Conservation (phyloP, 1,140 invertebrate genomes). For the Ditylenchus dipsaci region DNA sequence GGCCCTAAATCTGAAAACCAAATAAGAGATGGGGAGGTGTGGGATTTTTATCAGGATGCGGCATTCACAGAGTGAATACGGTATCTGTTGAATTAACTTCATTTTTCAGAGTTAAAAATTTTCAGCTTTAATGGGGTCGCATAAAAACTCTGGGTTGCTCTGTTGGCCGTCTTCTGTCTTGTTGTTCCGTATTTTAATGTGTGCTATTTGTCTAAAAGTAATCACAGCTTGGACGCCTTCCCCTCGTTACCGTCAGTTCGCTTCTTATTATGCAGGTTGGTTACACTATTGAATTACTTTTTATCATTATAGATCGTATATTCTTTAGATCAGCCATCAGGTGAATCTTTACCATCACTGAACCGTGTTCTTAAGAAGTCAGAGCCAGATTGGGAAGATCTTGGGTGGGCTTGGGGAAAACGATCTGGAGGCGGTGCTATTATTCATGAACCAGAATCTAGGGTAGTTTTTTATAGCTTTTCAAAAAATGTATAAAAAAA, state of each 20-base stretch:
- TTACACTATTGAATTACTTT: background rate
- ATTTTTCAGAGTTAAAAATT: too few species aligned
- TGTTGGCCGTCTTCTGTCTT: background rate
- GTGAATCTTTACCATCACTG: background rate
- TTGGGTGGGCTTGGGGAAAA: slow-evolving; percentile 37
- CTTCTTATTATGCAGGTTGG: background rate
- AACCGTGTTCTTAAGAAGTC: slow-evolving; percentile 14
- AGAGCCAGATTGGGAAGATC: slow-evolving; percentile 32
- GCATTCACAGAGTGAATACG: too few species aligned
- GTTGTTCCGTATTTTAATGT: background rate
- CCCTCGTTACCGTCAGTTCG: background rate
- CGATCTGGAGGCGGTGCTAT: slow-evolving; percentile 12
- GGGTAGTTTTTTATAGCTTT: too few species aligned
- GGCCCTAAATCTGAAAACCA: too few species aligned
- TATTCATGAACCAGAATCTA: too few species aligned
- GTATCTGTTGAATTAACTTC: too few species aligned
- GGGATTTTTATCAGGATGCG: too few species aligned
- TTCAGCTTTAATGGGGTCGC: too few species aligned
- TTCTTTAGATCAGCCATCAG: background rate
- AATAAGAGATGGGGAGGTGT: too few species aligned
- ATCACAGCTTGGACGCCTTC: background rate
- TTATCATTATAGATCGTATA: too few species aligned
- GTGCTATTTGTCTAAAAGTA: background rate
- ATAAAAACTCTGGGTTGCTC: background rate
- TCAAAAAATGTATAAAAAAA: too few species aligned